These are phyloP conservation scores for Urosaurus nigricauda DNA, from an alignment of 2,797 vertebrate genomes.

Conservation along the genomic window DNA sequence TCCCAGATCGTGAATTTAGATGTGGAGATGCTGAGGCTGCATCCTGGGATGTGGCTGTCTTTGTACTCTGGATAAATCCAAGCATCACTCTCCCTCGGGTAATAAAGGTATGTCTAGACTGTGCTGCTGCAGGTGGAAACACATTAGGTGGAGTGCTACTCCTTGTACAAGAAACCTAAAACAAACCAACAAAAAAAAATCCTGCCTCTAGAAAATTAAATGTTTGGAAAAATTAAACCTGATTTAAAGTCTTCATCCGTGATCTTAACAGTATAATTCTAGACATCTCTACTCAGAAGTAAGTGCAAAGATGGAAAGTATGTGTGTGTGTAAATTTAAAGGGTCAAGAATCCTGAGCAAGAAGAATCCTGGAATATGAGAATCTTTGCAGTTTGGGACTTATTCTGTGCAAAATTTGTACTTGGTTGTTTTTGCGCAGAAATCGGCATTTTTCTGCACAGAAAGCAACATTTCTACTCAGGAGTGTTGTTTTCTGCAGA, in stretches of 20 bases:
- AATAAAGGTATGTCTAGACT: conserved; percentile 27
- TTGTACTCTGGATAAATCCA: not conserved
- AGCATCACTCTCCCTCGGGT: not conserved
- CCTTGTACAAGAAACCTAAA: not conserved
- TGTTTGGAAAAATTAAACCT: not conserved
- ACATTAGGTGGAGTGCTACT: not conserved
- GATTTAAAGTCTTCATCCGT: not conserved
- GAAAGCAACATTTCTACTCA: too few relatives aligned
- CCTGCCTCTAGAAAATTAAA: not conserved
- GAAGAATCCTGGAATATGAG: too few relatives aligned
- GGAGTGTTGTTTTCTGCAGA: too few relatives aligned
- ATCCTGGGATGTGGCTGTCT: not conserved
- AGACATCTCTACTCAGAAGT: not conserved
- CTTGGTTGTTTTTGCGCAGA: too few relatives aligned
- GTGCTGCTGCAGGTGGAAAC: not conserved
- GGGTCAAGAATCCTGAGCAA: too few relatives aligned
- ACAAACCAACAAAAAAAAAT: not conserved
- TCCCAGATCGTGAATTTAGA: not conserved
- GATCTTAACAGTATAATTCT: not conserved
- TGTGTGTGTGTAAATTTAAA: too few relatives aligned
- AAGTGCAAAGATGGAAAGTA: too few relatives aligned
- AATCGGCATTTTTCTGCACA: too few relatives aligned
- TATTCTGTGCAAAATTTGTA: too few relatives aligned
- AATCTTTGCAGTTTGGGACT: too few relatives aligned
- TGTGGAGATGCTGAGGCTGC: conserved; percentile 6